Evolutionary conservation across 2,113 vertebrate species (phyloP), one percentile per base, ranked within the genome.

Genomic region (Oncorhynchus gorbuscha): DNA sequence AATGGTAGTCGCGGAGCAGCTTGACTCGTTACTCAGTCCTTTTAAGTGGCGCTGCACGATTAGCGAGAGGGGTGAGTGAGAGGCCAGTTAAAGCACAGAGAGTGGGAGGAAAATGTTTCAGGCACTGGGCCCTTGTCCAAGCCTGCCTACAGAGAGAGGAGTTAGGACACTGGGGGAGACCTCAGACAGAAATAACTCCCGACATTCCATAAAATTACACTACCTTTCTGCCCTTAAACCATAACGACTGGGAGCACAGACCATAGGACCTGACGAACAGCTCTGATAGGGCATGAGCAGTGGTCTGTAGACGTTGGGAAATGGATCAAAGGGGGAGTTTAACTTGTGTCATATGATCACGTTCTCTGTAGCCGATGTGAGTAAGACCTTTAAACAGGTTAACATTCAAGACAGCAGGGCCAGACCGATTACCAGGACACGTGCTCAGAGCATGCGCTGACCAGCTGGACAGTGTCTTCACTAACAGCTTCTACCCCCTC

Each of bases 191-290:
- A 91, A 92, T 90, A 90, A 86, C 83, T 89, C 79, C 82, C 79
- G 88, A 90, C 86, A 87, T 89, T 76, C 82, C 85, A 92, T 89
- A 88, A 90, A 89, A 91, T 91, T 89, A 88, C 83, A 86, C 32
- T 5, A 72, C 24, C 22, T 49, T 48, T 20, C 69, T 70, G 69
- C 70, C 49, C 30, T 62, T 28, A 68, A 64, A 76, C 48, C 69
- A 79, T 64, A 78, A 71, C 75, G 76, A 30, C 68, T 71, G 13
- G 35, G 55, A 58, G 55, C 14, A 62, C 18, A 24, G n/a, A 24
- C 51, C 28, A 22, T 26, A 61, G 45, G n/a, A 71, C 72, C 26
- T 70, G 72, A 81, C 73, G 51, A 78, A 86, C 80, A 78, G 84
- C 74, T 81, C 65, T 39, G 35, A 73, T 84, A 45, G 39, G 39